phyloP scores from a whole-genome alignment of 2,113 vertebrate genomes.

The Hystrix cristata region DNA sequence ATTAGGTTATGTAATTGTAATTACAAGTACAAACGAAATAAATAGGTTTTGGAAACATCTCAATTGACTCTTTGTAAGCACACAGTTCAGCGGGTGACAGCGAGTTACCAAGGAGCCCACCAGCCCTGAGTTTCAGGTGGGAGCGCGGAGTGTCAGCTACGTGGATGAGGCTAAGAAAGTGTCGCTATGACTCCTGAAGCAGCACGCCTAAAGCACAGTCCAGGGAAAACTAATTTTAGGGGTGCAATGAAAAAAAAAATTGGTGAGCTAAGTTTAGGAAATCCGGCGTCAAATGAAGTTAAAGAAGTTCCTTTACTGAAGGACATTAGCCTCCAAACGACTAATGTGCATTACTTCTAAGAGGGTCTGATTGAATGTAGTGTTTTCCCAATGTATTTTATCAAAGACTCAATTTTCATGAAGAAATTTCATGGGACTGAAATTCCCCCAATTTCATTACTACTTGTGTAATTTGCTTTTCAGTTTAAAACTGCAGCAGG shows the following conservation, averaged over 20 bases:
- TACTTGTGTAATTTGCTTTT: not conserved
- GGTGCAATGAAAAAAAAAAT: not conserved
- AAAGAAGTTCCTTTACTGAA: not conserved
- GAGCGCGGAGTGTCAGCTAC: not conserved
- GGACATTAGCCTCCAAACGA: not conserved
- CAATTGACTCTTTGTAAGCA: conserved; percentile 68
- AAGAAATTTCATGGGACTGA: not conserved
- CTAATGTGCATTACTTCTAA: not conserved
- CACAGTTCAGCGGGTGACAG: not conserved
- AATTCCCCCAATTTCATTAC: not conserved
- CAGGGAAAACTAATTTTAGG: conserved; percentile 43
- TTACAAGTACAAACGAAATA: conserved; percentile 70
- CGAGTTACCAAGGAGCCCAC: not conserved
- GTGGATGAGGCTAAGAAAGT: not conserved
- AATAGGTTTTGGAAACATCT: conserved; percentile 54
- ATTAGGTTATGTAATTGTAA: conserved; percentile 72
- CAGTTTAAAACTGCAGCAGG: not conserved
- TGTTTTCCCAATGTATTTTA: not conserved
- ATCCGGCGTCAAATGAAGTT: not conserved
- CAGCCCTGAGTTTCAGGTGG: not conserved
- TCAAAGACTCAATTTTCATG: not conserved
- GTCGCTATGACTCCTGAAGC: conserved; percentile 7
- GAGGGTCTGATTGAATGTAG: not conserved
- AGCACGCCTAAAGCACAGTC: not conserved
- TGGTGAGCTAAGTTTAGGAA: not conserved